Conservation (phyloP, 2,888 invertebrate species). For the Tenthredo scrophulariae region DNA sequence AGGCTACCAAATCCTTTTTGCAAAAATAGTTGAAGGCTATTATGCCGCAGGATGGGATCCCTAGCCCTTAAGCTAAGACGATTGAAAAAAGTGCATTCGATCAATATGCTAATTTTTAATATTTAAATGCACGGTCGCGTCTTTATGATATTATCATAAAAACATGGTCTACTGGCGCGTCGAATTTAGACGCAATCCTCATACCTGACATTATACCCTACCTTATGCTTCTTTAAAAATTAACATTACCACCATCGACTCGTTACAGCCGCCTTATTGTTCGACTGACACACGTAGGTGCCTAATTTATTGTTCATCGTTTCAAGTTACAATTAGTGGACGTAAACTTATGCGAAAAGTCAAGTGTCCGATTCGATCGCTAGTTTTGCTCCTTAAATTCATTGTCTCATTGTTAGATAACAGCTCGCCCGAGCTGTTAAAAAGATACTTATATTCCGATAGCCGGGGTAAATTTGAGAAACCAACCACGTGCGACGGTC, state of each 20-base stretch:
- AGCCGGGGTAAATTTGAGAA: conserved; percentile 12
- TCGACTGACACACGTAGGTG: conserved; percentile 7
- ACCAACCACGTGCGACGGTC: conserved; percentile 19
- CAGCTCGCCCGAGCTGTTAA: not conserved
- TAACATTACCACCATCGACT: conserved; percentile 32
- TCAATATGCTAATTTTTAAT: conserved; percentile 48
- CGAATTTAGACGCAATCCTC: conserved; percentile 35
- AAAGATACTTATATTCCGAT: not conserved
- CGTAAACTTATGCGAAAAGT: conserved; percentile 1
- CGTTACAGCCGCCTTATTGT: not conserved
- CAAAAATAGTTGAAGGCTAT: not conserved
- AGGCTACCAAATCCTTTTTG: conserved; percentile 23
- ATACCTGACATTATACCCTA: conserved; percentile 24
- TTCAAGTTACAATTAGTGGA: conserved; percentile 1
- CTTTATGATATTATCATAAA: conserved; percentile 50
- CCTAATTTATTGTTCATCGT: conserved; percentile 15
- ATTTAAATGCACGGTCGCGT: conserved; percentile 42
- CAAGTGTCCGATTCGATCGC: conserved; percentile 3
- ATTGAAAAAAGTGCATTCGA: conserved; percentile 39
- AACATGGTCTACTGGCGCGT: conserved; percentile 46
- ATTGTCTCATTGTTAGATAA: not conserved
- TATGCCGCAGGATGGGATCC: not conserved
- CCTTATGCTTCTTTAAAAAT: conserved; percentile 29
- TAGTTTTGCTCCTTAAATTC: not conserved
- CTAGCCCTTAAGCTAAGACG: not conserved